phyloP scores from a whole-genome alignment of 2,113 vertebrate genomes.

The Saguinus midas region DNA sequence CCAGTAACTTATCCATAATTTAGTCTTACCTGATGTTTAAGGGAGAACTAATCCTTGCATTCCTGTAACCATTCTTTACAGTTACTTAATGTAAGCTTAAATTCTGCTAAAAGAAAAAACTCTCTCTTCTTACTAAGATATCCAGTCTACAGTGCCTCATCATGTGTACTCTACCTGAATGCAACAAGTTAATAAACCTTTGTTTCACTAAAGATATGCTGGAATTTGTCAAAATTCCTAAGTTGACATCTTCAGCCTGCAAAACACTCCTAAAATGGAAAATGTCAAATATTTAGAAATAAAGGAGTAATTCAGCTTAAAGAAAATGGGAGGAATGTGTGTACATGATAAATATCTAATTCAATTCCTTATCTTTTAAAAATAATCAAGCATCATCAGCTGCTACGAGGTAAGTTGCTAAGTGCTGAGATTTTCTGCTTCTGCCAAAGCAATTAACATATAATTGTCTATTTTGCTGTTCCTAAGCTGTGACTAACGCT shows the following conservation, averaged over 20 bases:
- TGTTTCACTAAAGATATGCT: not conserved
- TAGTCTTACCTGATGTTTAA: not conserved
- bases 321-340: not conserved
- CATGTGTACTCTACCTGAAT: not conserved
- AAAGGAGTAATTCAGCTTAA: not conserved
- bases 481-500: not conserved
- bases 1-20: not conserved
- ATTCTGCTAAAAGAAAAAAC: accelerated
- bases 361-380: not conserved
- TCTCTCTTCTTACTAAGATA: not conserved
- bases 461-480: not conserved
- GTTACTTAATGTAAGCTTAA: not conserved
- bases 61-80: not conserved
- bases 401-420: not conserved
- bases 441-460: not conserved
- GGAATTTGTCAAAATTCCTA: not conserved
- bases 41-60: not conserved
- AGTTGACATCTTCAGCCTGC: not conserved
- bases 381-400: not conserved
- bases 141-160: not conserved
- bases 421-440: not conserved
- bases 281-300: not conserved
- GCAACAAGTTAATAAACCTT: not conserved
- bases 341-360: not conserved
- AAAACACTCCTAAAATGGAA: not conserved